Percentiles rank a stretch among this genome's conserved stretches.
These are phyloP conservation scores for Parambassis ranga DNA, from an alignment of 2,797 vertebrate species.

Conservation along the genomic window DNA sequence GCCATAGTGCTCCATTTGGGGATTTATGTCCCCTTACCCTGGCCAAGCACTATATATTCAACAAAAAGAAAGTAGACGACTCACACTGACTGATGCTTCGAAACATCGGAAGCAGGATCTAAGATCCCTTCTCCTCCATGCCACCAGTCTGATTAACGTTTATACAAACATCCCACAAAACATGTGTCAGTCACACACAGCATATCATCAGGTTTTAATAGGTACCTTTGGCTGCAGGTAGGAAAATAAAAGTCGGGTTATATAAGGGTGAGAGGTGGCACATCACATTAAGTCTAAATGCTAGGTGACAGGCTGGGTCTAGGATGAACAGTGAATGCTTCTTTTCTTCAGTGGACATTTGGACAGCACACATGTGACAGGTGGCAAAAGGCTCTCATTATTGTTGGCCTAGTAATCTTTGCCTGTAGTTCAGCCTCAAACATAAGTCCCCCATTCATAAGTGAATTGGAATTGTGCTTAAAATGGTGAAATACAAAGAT, in stretches of 20 bases:
- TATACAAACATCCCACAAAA: conserved; percentile 21
- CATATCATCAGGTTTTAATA: conserved; percentile 32
- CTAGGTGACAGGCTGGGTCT: conserved; percentile 41
- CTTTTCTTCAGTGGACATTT: conserved; percentile 38
- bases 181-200: conserved; percentile 25
- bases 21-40: conserved; percentile 20
- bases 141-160: conserved; percentile 30
- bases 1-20: not conserved
- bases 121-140: conserved; percentile 23
- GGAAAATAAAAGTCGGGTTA: conserved; percentile 36
- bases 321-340: conserved; percentile 35
- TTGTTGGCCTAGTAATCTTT: conserved; percentile 39
- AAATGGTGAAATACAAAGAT: conserved; percentile 32
- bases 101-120: not conserved
- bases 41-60: conserved; percentile 23
- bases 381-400: conserved; percentile 50
- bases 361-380: conserved; percentile 45
- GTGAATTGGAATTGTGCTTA: conserved; percentile 6
- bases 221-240: conserved; percentile 19
- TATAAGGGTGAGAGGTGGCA: conserved; percentile 48
- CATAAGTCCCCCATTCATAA: conserved; percentile 33
- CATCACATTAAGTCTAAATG: conserved; percentile 49
- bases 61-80: conserved; percentile 12
- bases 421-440: conserved; percentile 11
- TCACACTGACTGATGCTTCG: conserved; percentile 20